These are phyloP conservation scores for Aethes cnicana DNA, from an alignment of 2,888 invertebrate species.

Conservation along the genomic window DNA sequence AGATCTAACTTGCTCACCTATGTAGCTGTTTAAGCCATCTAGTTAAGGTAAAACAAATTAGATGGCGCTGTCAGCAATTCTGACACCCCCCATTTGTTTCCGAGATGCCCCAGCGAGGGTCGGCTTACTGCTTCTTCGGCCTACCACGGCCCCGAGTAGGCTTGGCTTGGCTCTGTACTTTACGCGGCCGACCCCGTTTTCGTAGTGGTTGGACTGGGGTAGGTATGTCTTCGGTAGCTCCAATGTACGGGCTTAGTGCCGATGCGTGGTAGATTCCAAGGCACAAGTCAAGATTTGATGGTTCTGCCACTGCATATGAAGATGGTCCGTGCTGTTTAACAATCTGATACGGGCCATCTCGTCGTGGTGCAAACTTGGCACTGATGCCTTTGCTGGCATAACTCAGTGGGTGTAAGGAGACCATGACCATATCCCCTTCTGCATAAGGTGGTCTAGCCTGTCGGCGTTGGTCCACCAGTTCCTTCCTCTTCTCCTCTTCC, in stretches of 20 bases:
- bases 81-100: neutral
- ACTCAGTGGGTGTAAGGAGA: no score
- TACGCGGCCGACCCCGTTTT: neutral
- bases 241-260: neutral
- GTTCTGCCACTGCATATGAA: neutral
- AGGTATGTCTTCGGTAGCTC: no score
- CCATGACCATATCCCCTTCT: neutral
- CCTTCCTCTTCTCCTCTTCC: slow-evolving; percentile 1
- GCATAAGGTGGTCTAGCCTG: neutral
- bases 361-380: no score
- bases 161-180: neutral
- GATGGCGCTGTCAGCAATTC: no score
- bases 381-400: no score
- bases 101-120: neutral
- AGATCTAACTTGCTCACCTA: no score
- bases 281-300: neutral
- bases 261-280: neutral
- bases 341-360: no score
- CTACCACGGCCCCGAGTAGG: neutral
- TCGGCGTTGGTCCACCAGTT: neutral
- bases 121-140: neutral
- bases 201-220: neutral
- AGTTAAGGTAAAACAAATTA: no score
- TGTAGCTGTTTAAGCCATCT: no score
- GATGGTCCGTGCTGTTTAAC: neutral